Base-by-base conservation (phyloP, 2,888 invertebrate species). In the Lymantria dispar region DNA sequence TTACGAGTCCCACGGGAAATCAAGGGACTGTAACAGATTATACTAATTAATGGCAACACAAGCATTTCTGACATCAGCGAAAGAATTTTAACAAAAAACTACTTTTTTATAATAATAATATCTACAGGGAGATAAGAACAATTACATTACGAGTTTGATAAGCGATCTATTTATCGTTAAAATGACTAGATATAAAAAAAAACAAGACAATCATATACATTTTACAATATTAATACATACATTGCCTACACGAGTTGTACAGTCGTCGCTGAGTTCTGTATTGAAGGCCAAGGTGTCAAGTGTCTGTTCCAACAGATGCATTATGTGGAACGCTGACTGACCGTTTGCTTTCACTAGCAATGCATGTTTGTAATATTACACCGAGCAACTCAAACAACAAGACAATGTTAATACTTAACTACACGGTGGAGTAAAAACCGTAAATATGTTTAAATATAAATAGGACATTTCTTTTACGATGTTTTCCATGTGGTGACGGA, bases 341-440 rank as follows among this genome's bases (percentile, higher is more conserved):
- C 72, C 77, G 83, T 87, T 83, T 83, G 88, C 88, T 90, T 88
- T 89, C 89, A 82, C 87, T 83, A 73, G 58, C 72, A 68, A 73
- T 81, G 79, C 81, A 84, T 78, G 79, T 76, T 74, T 72, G 88
- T 82, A 86, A 88, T 79, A 74, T 74, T 78, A 88, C 82, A 85
- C 85, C 80, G 76, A 78, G 79, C 70, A 62, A 58, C 64, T 61
- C 60, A 67, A 67, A 51, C 62, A 67, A 51, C 62, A 33, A 33
- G 33, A 33, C 33, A 33, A 33, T 8, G 33, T 33, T 7, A 33
- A 1, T 33, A 33, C 10, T 33, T 74, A 73, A 59, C 60, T 61
- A 52, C 42, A 45, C 47, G 29, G 48, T 37, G 56, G 53, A 62
- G 61, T 60, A 54, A 39, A 37, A 12, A 43, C n/a, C 50, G 53